Conservation (phyloP, 2,888 invertebrate species). For the Euphydryas editha region DNA sequence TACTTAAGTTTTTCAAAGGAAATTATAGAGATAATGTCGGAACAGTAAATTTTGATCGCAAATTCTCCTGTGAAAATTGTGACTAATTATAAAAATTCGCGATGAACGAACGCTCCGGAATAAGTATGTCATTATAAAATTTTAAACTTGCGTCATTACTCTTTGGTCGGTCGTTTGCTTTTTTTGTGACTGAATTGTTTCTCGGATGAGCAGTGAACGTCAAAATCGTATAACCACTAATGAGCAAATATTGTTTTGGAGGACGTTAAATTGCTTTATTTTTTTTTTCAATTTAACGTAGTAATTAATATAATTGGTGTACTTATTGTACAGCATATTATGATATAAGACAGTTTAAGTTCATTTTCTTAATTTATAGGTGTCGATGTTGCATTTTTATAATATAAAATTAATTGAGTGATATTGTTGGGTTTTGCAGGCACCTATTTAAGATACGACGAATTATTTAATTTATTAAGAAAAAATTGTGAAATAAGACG, state of each 20-base stretch:
- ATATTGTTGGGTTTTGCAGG: too few relatives aligned
- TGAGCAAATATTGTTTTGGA: slow-evolving; percentile 10
- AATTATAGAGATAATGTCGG: slow-evolving; percentile 32
- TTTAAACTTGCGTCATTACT: slow-evolving; percentile 21
- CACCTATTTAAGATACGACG: too few relatives aligned
- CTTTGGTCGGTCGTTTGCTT: slow-evolving; percentile 8
- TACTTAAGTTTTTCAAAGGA: slow-evolving; percentile 39
- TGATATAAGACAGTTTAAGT: neutral
- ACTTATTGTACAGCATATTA: neutral
- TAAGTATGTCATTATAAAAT: slow-evolving; percentile 31
- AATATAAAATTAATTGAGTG: too few relatives aligned
- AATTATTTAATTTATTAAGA: too few relatives aligned
- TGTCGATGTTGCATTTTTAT: too few relatives aligned
- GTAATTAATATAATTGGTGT: neutral
- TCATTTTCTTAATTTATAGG: neutral
- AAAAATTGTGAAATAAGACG: too few relatives aligned
- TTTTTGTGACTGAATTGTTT: slow-evolving; percentile 19
- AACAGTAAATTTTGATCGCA: slow-evolving; percentile 23
- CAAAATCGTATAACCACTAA: slow-evolving; percentile 13
- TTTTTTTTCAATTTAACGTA: neutral
- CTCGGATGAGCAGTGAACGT: slow-evolving; percentile 4
- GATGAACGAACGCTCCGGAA: slow-evolving; percentile 19
- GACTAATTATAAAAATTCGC: slow-evolving; percentile 33
- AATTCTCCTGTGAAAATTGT: slow-evolving; percentile 30
- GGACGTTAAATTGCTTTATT: neutral